A percentile compares a stretch with the other conserved stretches of the same genome.
Conservation (phyloP, 2,888 invertebrate genomes). For the Eupithecia abbreviata region DNA sequence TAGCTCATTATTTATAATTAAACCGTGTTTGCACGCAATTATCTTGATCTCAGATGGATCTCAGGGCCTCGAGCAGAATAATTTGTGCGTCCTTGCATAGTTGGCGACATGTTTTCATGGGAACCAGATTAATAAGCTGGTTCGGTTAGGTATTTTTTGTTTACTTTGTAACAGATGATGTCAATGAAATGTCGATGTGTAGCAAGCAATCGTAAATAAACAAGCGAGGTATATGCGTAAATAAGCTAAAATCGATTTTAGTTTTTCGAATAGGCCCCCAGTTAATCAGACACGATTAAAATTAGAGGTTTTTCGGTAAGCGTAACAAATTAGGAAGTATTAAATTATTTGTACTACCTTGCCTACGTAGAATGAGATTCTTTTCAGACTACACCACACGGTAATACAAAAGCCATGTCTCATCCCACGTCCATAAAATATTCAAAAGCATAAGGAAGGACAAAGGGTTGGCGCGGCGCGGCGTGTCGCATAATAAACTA, state of each 20-base stretch:
- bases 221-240: neutral
- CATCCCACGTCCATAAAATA: neutral
- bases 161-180: neutral
- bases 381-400: neutral
- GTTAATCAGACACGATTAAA: no score
- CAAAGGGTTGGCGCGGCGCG: neutral
- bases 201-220: neutral
- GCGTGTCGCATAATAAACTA: slow-evolving; percentile 5
- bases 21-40: slow-evolving; percentile 19
- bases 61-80: slow-evolving; percentile 15
- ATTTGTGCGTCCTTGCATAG: slow-evolving; percentile 20
- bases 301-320: no score
- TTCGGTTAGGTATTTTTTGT: neutral
- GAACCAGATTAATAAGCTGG: slow-evolving; percentile 11
- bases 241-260: no score
- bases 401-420: neutral
- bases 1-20: slow-evolving; percentile 24
- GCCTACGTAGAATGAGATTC: neutral
- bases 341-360: no score
- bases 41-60: slow-evolving; percentile 19
- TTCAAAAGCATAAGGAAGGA: neutral
- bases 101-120: slow-evolving; percentile 24
- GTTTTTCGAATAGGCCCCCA: no score
- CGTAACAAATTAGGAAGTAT: no score
- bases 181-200: neutral